Evolutionary conservation across 2,797 vertebrate genomes (phyloP), one percentile per base, ranked within the genome.

Genomic region (Intellagama lesueurii): DNA sequence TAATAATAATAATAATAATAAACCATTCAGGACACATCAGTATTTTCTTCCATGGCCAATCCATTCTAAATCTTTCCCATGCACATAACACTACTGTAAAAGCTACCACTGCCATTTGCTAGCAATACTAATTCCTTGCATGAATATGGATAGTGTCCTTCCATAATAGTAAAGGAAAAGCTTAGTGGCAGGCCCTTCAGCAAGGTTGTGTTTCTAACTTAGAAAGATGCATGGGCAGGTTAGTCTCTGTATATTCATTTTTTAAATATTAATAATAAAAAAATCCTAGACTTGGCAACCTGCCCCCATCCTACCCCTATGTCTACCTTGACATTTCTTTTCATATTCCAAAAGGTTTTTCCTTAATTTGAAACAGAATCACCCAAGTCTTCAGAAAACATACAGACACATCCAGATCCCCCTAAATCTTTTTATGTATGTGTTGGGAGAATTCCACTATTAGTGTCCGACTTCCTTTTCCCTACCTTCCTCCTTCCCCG

Each of bases 281-380:
- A 70, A 78, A 70, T 52, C 66, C 64, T n/a, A 11, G 8, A 30
- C 73, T 77, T 77, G 49, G 76, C 47, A 52, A 56, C 40, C 77
- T 60, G 26, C 32, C 52, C 52, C 72, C 35, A 77, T 76, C 60
- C 16, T 22, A 12, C 11, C 73, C 75, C 24, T 81, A 70, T 72
- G 32, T n/a, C 19, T 73, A 60, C 40, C n/a, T 68, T 68, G 44
- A 83, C 73, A 30, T 81, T 93, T 89, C n/a, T 94, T 70, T 68
- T 88, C 90, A 90, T 90, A 70, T 88, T 94, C 79, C 88, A 69
- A 92, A 92, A 56, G 75, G 30, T 44, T 4, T 8, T 92, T 90
- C 70, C 26, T 56, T 86, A 94, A 93, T 35, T n/a, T 40, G 22
- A 26, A 66, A 70, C 40, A 88, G 77, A 84, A 85, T 91, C 12